A percentile compares a stretch with the other conserved stretches of the same genome.
Conservation (phyloP, 2,113 vertebrate species). For the Melanerpes formicivorus region DNA sequence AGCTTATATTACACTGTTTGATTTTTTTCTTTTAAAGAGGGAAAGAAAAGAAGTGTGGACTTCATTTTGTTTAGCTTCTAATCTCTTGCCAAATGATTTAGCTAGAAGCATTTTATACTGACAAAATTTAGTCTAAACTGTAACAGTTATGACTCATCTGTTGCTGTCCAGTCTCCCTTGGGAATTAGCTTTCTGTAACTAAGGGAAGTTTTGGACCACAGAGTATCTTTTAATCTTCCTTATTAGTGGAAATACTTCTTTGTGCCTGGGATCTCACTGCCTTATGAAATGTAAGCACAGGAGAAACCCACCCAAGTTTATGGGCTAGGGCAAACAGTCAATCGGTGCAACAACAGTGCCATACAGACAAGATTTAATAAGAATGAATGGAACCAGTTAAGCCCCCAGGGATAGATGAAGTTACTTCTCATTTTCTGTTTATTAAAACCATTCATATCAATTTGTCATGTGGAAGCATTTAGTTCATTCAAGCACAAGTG, state of each 20-base stretch:
- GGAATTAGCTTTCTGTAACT: neutral
- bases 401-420: conserved; percentile 43
- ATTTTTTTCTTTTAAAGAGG: neutral
- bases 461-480: conserved; percentile 50
- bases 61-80: conserved; percentile 47
- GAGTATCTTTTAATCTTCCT: neutral
- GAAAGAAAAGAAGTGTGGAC: conserved; percentile 23
- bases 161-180: neutral
- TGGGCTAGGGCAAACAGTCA: neutral
- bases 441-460: conserved; percentile 66
- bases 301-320: neutral
- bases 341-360: neutral
- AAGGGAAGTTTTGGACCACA: neutral
- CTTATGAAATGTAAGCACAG: neutral
- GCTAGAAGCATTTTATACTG: conserved; percentile 35
- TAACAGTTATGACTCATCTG: conserved; percentile 17
- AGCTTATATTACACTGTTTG: neutral
- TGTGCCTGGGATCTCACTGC: neutral
- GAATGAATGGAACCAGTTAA: conserved; percentile 26
- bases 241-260: neutral
- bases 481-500: conserved; percentile 27
- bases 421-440: conserved; percentile 60
- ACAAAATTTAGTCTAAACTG: neutral
- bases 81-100: conserved; percentile 51
- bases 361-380: conserved; percentile 23